Conservation (phyloP, 2,888 invertebrate genomes). For the Hartigia nigra region DNA sequence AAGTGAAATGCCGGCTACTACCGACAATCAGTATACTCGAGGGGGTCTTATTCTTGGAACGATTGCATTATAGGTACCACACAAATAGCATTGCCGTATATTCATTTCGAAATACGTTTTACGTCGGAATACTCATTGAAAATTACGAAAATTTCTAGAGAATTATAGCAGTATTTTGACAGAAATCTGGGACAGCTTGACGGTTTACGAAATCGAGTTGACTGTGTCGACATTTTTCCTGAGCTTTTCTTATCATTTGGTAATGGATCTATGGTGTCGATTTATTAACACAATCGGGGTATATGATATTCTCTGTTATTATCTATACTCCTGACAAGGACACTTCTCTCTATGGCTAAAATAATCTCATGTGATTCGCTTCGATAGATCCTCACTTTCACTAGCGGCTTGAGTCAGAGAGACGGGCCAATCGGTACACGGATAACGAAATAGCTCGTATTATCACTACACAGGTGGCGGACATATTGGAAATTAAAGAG, state of each 20-base stretch:
- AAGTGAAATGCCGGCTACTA: neutral
- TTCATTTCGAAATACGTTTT: neutral
- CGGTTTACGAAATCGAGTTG: neutral
- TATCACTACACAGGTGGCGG: neutral
- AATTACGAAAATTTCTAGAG: neutral
- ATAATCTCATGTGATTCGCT: neutral
- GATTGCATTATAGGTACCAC: neutral
- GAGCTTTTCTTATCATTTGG: neutral
- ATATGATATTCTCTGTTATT: neutral
- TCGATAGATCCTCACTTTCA: neutral
- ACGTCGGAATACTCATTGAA: neutral
- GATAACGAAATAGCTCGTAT: neutral
- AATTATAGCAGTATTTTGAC: neutral
- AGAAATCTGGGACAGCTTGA: neutral
- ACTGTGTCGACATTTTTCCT: neutral
- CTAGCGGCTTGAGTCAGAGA: neutral
- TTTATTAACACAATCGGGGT: neutral
- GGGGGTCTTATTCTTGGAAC: neutral
- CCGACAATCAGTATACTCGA: neutral
- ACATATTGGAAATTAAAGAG: slow-evolving; percentile 3
- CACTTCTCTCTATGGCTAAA: neutral
- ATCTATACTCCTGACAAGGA: neutral
- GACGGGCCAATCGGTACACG: neutral
- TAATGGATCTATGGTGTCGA: too few relatives aligned
- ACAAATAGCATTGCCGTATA: neutral